These are phyloP conservation scores for Cremastinae sp. DNA, from an alignment of 2,888 invertebrate genomes.

Conservation along the genomic window DNA sequence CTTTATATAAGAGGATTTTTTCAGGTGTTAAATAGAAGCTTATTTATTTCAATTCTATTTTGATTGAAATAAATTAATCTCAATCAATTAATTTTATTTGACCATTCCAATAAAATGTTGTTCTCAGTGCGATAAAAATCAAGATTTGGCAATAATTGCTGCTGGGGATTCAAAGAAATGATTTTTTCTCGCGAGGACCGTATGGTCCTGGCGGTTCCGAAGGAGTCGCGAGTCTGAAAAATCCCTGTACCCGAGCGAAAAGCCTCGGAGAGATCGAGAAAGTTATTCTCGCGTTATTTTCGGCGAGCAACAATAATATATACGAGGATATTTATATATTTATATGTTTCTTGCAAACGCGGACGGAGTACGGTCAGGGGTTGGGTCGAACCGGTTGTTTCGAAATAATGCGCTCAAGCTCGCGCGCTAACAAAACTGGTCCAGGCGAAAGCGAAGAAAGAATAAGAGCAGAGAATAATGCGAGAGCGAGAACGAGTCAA, in stretches of 20 bases:
- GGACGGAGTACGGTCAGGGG: constrained; percentile 36
- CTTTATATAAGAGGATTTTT: no score
- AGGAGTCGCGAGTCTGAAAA: constrained; percentile 10
- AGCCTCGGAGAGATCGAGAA: constrained; percentile 1
- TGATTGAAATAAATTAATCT: no score
- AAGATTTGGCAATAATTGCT: no score
- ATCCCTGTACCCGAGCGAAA: neutral
- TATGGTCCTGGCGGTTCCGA: no score
- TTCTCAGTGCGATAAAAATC: no score
- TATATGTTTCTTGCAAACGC: constrained; percentile 9
- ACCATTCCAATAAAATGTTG: no score
- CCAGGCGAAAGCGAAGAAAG: constrained; percentile 56
- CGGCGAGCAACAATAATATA: constrained; percentile 19
- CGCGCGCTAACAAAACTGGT: constrained; percentile 53
- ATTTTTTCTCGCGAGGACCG: no score
- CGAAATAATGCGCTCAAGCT: constrained; percentile 52
- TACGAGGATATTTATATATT: constrained; percentile 14
- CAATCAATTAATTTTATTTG: no score
- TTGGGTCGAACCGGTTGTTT: constrained; percentile 58
- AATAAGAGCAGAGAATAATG: no score
- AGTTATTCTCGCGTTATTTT: constrained; percentile 43
- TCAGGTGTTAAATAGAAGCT: no score
- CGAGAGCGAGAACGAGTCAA: constrained; percentile 6
- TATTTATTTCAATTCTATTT: no score
- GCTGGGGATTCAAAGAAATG: no score